These are phyloP conservation scores for Rallus crepitans DNA, from an alignment of 2,797 vertebrate species.

Conservation along the genomic window DNA sequence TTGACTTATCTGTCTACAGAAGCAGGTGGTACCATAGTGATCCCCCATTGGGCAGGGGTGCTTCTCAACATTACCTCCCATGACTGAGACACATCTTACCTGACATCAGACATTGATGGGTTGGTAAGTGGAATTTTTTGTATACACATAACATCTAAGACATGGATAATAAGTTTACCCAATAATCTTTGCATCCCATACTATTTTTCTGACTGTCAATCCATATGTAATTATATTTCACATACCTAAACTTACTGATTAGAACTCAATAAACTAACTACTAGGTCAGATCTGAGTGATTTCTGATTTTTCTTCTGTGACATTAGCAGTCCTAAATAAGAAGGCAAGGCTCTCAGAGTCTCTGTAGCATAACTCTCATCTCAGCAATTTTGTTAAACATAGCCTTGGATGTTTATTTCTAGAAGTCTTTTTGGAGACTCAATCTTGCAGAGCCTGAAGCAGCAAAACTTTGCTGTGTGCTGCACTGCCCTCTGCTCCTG, in stretches of 20 bases:
- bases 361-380: neutral
- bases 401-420: neutral
- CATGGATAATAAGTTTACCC: accelerated
- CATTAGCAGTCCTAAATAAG: neutral
- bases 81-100: neutral
- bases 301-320: neutral
- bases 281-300: neutral
- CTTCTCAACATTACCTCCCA: neutral
- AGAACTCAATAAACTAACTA: neutral
- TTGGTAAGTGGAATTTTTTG: neutral
- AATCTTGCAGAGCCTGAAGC: neutral
- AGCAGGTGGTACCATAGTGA: too few species aligned
- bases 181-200: neutral
- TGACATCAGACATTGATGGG: neutral
- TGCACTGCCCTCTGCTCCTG: neutral
- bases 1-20: neutral
- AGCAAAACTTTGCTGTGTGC: neutral
- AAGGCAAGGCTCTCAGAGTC: accelerated
- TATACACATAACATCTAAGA: neutral
- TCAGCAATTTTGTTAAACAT: neutral
- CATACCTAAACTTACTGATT: neutral
- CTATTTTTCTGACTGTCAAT: accelerated
- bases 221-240: neutral
- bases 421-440: neutral
- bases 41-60: accelerated